Conservation (phyloP, 2,888 invertebrate genomes). For the Eupithecia tripunctaria region DNA sequence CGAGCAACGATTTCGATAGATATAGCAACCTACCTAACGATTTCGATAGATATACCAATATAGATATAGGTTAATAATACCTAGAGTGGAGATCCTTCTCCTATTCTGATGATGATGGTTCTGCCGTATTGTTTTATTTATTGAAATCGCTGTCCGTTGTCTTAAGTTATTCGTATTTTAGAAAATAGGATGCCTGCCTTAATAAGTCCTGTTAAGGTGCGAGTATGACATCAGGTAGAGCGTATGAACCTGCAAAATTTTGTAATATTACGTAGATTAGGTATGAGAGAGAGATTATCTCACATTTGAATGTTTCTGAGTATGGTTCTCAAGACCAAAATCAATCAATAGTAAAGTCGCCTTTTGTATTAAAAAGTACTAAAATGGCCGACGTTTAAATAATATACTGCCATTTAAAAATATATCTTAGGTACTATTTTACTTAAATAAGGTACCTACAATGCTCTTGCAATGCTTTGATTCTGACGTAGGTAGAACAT, state of each 20-base stretch:
- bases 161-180: not conserved
- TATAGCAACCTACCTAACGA: no score
- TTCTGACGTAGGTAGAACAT: not conserved
- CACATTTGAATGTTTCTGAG: constrained; percentile 32
- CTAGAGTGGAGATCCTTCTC: not conserved
- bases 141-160: not conserved
- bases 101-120: not conserved
- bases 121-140: not conserved
- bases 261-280: constrained; percentile 31
- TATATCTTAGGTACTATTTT: constrained; percentile 17
- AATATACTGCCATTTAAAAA: constrained; percentile 27
- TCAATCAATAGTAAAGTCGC: constrained; percentile 6
- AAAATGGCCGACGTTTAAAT: constrained; percentile 28
- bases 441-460: constrained; percentile 11
- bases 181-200: not conserved
- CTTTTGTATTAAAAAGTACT: constrained; percentile 14
- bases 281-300: constrained; percentile 60
- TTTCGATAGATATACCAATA: no score
- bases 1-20: not conserved
- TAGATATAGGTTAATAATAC: no score
- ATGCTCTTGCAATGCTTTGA: not conserved
- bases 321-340: constrained; percentile 25
- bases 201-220: not conserved
- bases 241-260: not conserved
- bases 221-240: not conserved